Evolutionary conservation across 2,113 vertebrate species (phyloP).

Genomic region (Mobula hypostoma): DNA sequence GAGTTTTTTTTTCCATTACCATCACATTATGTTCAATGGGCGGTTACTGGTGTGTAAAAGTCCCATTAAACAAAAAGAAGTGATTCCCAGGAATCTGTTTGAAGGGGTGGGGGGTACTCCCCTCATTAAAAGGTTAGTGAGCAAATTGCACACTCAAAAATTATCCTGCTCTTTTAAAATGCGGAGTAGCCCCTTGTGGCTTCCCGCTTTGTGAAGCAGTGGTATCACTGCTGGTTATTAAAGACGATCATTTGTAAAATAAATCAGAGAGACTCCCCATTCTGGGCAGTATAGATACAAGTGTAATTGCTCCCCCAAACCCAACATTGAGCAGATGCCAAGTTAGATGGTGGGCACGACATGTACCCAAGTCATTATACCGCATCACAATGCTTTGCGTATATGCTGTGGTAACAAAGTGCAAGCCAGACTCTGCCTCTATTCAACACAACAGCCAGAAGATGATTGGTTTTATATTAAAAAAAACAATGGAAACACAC

Average conservation of each 20-base stretch:
- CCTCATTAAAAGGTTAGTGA: neutral
- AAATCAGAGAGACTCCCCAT: neutral
- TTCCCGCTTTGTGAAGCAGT: neutral
- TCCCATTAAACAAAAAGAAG: conserved; percentile 3
- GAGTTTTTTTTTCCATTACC: conserved; percentile 15
- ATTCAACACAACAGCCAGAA: neutral
- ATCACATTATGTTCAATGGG: conserved; percentile 5
- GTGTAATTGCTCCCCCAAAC: neutral
- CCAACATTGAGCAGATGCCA: neutral
- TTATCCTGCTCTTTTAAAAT: no score
- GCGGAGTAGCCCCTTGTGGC: neutral
- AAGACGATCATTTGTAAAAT: neutral
- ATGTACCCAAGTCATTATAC: neutral
- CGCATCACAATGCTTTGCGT: no score
- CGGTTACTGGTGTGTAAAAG: conserved; percentile 12
- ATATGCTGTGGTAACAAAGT: neutral
- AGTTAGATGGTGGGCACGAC: no score
- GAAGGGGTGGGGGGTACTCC: neutral
- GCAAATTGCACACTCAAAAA: neutral
- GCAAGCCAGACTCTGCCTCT: neutral
- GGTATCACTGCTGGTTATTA: neutral
- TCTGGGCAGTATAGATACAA: neutral
- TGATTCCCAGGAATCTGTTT: neutral
- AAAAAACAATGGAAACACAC: neutral
- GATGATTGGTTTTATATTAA: no score